A percentile compares a stretch with the other conserved stretches of the same genome.
These are phyloP conservation scores for Sisor rabdophorus DNA, from an alignment of 2,113 vertebrate species.

Conservation along the genomic window DNA sequence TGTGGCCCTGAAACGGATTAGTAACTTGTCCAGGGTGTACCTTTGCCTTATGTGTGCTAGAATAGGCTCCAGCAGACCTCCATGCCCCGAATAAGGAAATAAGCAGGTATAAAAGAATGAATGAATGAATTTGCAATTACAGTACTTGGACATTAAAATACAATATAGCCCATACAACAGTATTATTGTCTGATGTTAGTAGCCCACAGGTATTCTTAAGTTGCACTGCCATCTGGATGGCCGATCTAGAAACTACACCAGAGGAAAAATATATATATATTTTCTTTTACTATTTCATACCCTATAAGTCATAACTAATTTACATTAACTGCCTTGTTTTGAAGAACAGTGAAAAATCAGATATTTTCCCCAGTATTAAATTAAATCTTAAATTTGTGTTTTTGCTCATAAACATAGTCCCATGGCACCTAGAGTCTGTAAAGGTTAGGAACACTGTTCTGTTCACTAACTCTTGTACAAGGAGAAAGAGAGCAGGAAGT, in stretches of 20 bases:
- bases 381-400: conserved; percentile 28
- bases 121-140: too few relatives aligned
- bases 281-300: too few relatives aligned
- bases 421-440: not conserved
- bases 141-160: too few relatives aligned
- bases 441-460: conserved; percentile 21
- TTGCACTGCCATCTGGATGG: conserved; percentile 33
- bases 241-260: conserved; percentile 12
- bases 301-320: too few relatives aligned
- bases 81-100: too few relatives aligned
- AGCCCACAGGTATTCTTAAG: not conserved
- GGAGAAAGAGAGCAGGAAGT: too few relatives aligned
- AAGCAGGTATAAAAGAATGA: too few relatives aligned
- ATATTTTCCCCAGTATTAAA: conserved; percentile 24
- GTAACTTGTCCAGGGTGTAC: too few relatives aligned
- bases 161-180: not conserved
- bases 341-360: conserved; percentile 9
- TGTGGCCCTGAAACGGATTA: too few relatives aligned
- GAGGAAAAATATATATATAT: not conserved
- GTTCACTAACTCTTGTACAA: not conserved
- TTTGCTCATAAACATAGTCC: conserved; percentile 33
- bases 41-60: too few relatives aligned
- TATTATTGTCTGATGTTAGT: not conserved
- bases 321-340: too few relatives aligned
- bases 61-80: not conserved